Evolutionary conservation across 2,888 invertebrate genomes (phyloP).

Genomic region (Allygus modestus): DNA sequence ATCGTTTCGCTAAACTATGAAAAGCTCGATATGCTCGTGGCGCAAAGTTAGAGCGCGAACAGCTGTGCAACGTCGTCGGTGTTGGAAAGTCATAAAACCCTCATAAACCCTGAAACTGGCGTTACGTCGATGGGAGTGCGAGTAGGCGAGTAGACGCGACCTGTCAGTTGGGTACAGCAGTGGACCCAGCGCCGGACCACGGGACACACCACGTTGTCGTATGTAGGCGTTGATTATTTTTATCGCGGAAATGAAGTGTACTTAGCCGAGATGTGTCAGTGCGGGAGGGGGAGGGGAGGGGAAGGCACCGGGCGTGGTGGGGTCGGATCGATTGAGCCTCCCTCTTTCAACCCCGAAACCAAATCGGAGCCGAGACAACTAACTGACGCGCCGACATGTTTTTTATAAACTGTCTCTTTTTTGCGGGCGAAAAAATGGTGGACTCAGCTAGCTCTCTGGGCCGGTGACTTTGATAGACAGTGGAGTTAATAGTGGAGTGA

Average conservation of each 20-base stretch:
- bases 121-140: background rate
- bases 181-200: background rate
- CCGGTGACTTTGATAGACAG: constrained; percentile 57
- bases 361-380: constrained; percentile 57
- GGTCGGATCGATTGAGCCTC: constrained; percentile 54
- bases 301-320: constrained; percentile 37
- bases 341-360: constrained; percentile 59
- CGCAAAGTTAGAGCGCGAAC: background rate
- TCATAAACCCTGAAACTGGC: background rate
- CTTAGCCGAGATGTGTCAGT: constrained; percentile 28
- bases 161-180: background rate
- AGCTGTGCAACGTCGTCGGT: background rate
- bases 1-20: no score
- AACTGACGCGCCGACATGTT: constrained; percentile 61
- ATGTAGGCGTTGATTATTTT: constrained; percentile 36
- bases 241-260: constrained; percentile 43
- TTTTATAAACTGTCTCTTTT: constrained; percentile 60
- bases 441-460: constrained; percentile 40
- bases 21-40: no score
- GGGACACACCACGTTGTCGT: background rate
- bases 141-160: background rate
- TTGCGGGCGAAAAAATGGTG: constrained; percentile 52
- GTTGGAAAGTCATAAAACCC: constrained; percentile 5
- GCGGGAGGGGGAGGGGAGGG: background rate
- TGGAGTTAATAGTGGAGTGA: constrained; percentile 48